Evolutionary conservation across 2,113 vertebrate species (phyloP).

Genomic region (Perccottus glenii): DNA sequence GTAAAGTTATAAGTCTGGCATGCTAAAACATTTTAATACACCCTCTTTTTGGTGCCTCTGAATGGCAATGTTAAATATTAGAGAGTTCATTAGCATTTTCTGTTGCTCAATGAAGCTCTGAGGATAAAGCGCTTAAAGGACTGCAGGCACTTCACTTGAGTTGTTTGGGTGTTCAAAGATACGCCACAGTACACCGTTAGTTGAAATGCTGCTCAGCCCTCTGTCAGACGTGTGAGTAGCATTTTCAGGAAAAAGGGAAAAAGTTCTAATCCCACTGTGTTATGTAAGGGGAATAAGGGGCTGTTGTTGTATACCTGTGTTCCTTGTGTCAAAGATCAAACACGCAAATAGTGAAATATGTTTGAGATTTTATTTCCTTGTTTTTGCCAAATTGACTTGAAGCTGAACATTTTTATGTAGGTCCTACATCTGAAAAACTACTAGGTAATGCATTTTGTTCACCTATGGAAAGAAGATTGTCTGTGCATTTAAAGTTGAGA

Average conservation of each 20-base stretch:
- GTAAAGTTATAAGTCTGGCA: slow-evolving; percentile 72
- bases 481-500: too few species aligned
- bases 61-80: slow-evolving; percentile 56
- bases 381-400: not conserved
- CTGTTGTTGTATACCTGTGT: slow-evolving; percentile 41
- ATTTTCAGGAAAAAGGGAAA: slow-evolving; percentile 41
- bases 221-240: slow-evolving; percentile 63
- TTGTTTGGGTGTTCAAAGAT: slow-evolving; percentile 78
- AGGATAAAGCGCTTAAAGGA: slow-evolving; percentile 80
- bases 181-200: slow-evolving; percentile 68
- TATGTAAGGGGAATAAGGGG: slow-evolving; percentile 67
- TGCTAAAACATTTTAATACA: slow-evolving; percentile 72
- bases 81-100: slow-evolving; percentile 75
- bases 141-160: slow-evolving; percentile 76
- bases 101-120: slow-evolving; percentile 77
- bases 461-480: not conserved
- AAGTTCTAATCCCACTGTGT: slow-evolving; percentile 61
- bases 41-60: slow-evolving; percentile 56
- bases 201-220: slow-evolving; percentile 73
- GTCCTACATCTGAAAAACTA: too few species aligned
- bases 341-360: slow-evolving; percentile 26
- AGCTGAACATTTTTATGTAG: too few species aligned
- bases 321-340: slow-evolving; percentile 56
- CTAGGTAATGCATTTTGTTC: too few species aligned
- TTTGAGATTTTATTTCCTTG: slow-evolving; percentile 22